Evolutionary conservation across 2,888 invertebrate genomes (phyloP), one percentile per base, ranked within the genome.

Genomic region (Rosalia funebris): DNA sequence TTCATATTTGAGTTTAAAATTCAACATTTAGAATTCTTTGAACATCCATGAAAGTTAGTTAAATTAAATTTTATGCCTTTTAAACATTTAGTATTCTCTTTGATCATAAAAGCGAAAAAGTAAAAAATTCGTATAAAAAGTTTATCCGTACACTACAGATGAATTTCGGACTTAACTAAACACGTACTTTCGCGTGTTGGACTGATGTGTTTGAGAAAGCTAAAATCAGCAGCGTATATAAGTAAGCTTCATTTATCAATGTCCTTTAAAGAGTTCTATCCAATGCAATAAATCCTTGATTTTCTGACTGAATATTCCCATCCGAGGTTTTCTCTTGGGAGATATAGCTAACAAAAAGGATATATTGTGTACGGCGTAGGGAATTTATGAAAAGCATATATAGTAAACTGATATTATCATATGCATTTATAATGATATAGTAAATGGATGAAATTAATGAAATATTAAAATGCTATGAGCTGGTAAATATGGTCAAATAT

Each of bases 211-310:
- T 46, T n/a, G 34, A 46, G 34, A 46, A 46, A 46, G 34, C 46
- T 34, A 46, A 46, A 45, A 46, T 46, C 46, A 15, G 16, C 16
- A 25, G 46, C 32, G 34, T 11, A 46, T 32, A 45, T 34, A 46
- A 25, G 46, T 15, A 46, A 46, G 16, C n/a, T 32, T 16, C 46
- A 46, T 46, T 46, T 46, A 46, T 46, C 46, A 46, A 17, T 7
- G 46, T 34, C 46, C 32, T 15, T n/a, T 31, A 46, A 46, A 46
- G 32, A 46, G 11, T 25, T 15, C 16, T 16, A 34, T 2, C n/a
- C n/a, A n/a, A n/a, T 46, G 34, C 34, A 32, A 46, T 46, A 46
- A 46, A 46, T 46, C 34, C 34, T 34, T 46, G 46, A 46, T 46
- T 46, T 46, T 46, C 46, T 46, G 34, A 34, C 46, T 14, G 34